Conservation (phyloP, 1,140 invertebrate genomes). For the Trigoniulus corallinus region DNA sequence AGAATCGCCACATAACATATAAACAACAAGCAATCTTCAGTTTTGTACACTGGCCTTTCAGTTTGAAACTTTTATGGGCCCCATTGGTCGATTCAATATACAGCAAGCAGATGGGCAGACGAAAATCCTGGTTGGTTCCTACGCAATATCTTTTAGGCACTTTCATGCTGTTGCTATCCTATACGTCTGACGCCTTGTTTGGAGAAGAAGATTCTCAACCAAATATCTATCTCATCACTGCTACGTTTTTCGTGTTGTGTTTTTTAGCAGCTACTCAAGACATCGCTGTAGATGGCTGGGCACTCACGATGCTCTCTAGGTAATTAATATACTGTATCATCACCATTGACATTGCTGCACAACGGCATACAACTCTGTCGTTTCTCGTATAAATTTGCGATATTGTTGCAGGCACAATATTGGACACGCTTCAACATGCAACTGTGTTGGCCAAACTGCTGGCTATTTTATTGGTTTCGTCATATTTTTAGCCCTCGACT, state of each 20-base stretch:
- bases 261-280: slow-evolving; percentile 98
- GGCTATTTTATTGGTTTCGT: slow-evolving; percentile 97
- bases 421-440: slow-evolving; percentile 97
- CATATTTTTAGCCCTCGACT: slow-evolving; percentile 92
- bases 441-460: slow-evolving; percentile 93
- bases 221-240: slow-evolving; percentile 61
- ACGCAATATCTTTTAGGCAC: slow-evolving; percentile 56
- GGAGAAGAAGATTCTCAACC: slow-evolving; percentile 42
- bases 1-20: slow-evolving; percentile 76
- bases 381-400: too few relatives aligned
- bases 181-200: slow-evolving; percentile 52
- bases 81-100: slow-evolving; percentile 91
- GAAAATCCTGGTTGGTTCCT: slow-evolving; percentile 95
- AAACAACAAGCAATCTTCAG: slow-evolving; percentile 94
- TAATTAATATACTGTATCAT: slow-evolving; percentile 17
- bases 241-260: slow-evolving; percentile 79
- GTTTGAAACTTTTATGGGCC: slow-evolving; percentile 93
- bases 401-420: slow-evolving; percentile 59
- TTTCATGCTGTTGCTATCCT: slow-evolving; percentile 69
- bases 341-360: neutral
- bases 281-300: slow-evolving; percentile 99
- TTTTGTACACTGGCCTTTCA: slow-evolving; percentile 96
- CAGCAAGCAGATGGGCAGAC: slow-evolving; percentile 58
- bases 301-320: slow-evolving; percentile 92
- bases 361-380: neutral